Evolutionary conservation across 2,888 invertebrate species (phyloP).

Genomic region (Cactoblastis cactorum): DNA sequence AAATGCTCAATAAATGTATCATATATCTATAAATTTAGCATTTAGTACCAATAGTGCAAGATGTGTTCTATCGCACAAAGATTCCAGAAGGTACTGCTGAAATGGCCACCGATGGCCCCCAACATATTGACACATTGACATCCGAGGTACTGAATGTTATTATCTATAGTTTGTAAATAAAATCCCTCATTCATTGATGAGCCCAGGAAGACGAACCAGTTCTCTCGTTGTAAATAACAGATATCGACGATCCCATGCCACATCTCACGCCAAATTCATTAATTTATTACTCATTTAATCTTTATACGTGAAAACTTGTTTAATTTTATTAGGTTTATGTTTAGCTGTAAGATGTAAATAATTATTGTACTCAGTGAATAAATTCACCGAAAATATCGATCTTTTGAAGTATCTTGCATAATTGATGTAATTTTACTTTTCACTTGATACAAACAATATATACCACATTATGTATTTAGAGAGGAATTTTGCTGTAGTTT

Average conservation of each 20-base stretch:
- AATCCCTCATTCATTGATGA: no score
- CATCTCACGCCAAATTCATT: conserved; percentile 67
- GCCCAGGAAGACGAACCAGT: conserved; percentile 33
- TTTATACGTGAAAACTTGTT: conserved; percentile 54
- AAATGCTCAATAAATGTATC: conserved; percentile 48
- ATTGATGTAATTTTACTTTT: background rate
- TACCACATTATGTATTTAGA: background rate
- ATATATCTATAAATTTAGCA: conserved; percentile 26
- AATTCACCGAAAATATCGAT: conserved; percentile 14
- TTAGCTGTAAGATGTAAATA: conserved; percentile 74
- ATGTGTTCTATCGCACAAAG: background rate
- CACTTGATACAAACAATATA: no score
- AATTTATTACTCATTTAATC: conserved; percentile 73
- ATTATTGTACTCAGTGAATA: conserved; percentile 41
- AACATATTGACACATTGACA: no score
- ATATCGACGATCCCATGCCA: conserved; percentile 53
- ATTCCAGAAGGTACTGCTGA: no score
- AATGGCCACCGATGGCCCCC: no score
- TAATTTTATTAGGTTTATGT: conserved; percentile 56
- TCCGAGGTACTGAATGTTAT: no score
- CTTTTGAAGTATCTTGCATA: background rate
- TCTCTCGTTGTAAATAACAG: conserved; percentile 53
- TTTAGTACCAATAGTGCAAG: background rate
- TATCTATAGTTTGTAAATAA: no score
- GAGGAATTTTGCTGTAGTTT: background rate